phyloP scores from a whole-genome alignment of 2,888 invertebrate genomes.

The Chalcosyrphus nemorum region DNA sequence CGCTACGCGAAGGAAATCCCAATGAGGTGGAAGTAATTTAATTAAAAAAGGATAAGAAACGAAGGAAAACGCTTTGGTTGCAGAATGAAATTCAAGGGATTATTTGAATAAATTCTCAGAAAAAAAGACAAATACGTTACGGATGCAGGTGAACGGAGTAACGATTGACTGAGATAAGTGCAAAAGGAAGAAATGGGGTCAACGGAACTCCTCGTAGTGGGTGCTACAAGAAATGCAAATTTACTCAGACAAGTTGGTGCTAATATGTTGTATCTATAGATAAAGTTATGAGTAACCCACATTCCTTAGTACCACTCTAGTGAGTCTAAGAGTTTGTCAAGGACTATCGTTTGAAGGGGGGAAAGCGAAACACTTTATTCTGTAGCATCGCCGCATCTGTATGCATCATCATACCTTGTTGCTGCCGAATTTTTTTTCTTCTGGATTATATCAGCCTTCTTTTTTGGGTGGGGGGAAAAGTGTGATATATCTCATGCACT shows the following conservation, averaged over 20 bases:
- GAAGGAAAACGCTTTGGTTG: not conserved
- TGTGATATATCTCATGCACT: conserved; percentile 62
- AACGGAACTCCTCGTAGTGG: not conserved
- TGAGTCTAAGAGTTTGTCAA: conserved; percentile 46
- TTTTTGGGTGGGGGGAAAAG: too few species aligned
- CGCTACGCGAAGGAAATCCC: not conserved
- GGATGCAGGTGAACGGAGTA: conserved; percentile 3
- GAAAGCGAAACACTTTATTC: conserved; percentile 45
- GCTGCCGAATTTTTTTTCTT: too few species aligned
- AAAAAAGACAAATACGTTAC: not conserved
- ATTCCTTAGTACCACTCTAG: conserved; percentile 40
- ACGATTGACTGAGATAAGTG: not conserved
- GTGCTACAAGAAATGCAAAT: conserved; percentile 9
- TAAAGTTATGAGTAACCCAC: too few species aligned
- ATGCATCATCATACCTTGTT: too few species aligned
- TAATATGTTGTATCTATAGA: too few species aligned
- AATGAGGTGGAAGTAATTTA: conserved; percentile 53
- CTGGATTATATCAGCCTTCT: too few species aligned
- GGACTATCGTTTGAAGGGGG: conserved; percentile 16
- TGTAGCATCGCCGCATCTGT: conserved; percentile 32
- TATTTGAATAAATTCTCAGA: not conserved
- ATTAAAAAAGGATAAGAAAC: conserved; percentile 28
- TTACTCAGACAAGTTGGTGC: not conserved
- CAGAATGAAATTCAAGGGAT: not conserved
- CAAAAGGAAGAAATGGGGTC: not conserved